Base-by-base conservation (phyloP, 2,888 invertebrate species). In the Caenorhabditis sp. region DNA sequence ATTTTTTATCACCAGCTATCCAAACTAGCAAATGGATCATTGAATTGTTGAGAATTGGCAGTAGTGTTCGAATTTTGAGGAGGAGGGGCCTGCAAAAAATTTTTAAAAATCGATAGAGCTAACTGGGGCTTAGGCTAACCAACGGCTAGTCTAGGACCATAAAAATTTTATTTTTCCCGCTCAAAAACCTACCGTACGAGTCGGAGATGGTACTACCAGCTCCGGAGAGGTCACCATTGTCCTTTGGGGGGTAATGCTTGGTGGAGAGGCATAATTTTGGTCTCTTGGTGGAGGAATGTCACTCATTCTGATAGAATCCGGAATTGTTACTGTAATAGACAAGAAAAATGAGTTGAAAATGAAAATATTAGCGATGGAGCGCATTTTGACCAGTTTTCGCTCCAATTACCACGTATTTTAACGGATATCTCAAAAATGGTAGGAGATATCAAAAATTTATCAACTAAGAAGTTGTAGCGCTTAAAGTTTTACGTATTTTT, bases 261-360 rank as follows among this genome's bases (percentile, higher is more conserved):
- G 35, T 4, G 78, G 70, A 13, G 53, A 13, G 2, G 58, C 60
- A 28, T 71, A 72, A 18, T n/a, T 55, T 1, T 71, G 35, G 18
- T 71, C 68, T 22, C 79, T 37, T 44, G 71, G 67, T 47, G 80
- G 69, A 40, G 80, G 80, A 47, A 80, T 74, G 26, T 80, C 80
- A 61, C 50, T 70, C 80, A 80, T 74, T 28, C 80, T 50, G 28
- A 80, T 74, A 0, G 69, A 55, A 32, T 80, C 80, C 20, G 69
- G 64, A 35, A 74, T 58, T 0, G 74, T 74, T 9, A 74, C 74
- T 74, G 64, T 32, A 32, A 32, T 32, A 32, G n/a, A n/a, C n/a
- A 58, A 60, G 50, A 60, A 24, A 26, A 26, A 28, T 28, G 0
- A 2, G 6, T 24, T 3, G 37, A 40, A 20, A n/a, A 4, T n/a